Evolutionary conservation across 2,113 vertebrate species (phyloP), one percentile per base, ranked within the genome.

Genomic region (Cyprinus carpio): DNA sequence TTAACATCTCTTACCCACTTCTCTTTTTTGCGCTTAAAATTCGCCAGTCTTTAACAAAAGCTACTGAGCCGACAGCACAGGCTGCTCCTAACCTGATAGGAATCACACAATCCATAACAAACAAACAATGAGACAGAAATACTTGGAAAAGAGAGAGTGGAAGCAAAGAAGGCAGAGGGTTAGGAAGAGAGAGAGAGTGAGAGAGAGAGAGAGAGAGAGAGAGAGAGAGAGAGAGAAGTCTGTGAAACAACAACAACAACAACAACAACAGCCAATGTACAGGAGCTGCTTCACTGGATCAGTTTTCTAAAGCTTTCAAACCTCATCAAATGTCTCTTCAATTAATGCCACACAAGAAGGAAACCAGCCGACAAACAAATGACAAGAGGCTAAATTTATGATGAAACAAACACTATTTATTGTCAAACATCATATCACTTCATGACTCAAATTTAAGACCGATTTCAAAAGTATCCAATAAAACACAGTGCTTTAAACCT

Each of bases 61-160:
- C 86, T 87, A 87, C 65, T 83, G 87, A 83, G 85, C 56, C 78
- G 25, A 84, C 85, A 82, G 82, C 87, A 88, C 71, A 71, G 85
- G 71, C 85, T 86, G 83, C 82, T 54, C 82, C 78, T 87, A 85
- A 88, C 87, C 87, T 88, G 85, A 88, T 85, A 87, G 85, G 84
- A 86, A 88, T 87, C 85, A 88, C 81, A 88, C 82, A 88, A 78
- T 84, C 85, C 83, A 87, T 83, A 86, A 88, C 62, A 88, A 37
- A 88, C 37, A 88, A 78, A 80, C 54, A 46, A 46, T 0, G 4
- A 76, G 80, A 72, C 27, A 81, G 56, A 82, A 27, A 85, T 69
- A 25, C 60, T 23, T 20, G 83, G 20, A 85, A 83, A 79, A 84
- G 74, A 76, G n/a, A 77, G 75, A 58, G 29, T 84, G 7, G n/a